phyloP scores from a whole-genome alignment of 2,113 vertebrate species.

The Lepisosteus osseus region DNA sequence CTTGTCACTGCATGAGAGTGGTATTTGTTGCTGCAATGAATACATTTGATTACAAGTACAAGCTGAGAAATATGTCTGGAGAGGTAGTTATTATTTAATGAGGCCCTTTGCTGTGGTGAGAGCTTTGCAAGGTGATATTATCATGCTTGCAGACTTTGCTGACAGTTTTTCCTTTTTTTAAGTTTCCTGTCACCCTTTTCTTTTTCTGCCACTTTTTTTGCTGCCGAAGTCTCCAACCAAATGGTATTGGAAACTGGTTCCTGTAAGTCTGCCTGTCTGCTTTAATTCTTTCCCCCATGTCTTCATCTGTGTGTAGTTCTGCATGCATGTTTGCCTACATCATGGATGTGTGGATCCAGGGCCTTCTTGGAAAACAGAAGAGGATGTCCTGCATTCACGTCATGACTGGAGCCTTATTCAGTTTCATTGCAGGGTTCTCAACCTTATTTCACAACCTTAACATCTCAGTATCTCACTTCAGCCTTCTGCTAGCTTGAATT shows the following conservation, averaged over 20 bases:
- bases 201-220: conserved; percentile 47
- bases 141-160: conserved; percentile 23
- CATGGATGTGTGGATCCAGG: background rate
- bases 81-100: background rate
- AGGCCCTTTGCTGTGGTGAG: background rate
- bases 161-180: conserved; percentile 47
- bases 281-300: conserved; percentile 42
- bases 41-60: background rate
- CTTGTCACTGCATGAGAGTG: no score
- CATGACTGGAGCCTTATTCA: no score
- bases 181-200: conserved; percentile 51
- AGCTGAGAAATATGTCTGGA: background rate
- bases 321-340: conserved; percentile 37
- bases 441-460: no score
- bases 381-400: background rate
- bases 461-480: no score
- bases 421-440: no score
- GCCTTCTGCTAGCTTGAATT: no score
- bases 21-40: background rate
- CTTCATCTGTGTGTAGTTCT: conserved; percentile 37
- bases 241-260: conserved; percentile 99
- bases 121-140: background rate
- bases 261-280: conserved; percentile 83
- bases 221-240: conserved; percentile 95
- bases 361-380: background rate